Evolutionary conservation across 2,797 vertebrate species (phyloP).

Genomic region (Alosa sapidissima): DNA sequence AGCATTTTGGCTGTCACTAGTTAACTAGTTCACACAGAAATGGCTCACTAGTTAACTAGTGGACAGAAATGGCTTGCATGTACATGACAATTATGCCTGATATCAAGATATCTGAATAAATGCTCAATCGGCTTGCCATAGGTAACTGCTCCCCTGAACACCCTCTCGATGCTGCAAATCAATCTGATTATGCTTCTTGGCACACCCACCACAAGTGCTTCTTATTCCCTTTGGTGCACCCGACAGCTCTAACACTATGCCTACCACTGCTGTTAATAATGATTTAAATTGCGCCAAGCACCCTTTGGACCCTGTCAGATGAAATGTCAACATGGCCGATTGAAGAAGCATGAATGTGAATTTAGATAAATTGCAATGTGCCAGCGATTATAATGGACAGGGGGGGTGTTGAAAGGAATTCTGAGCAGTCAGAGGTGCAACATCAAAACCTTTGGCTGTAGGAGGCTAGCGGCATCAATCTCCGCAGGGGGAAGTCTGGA

Average conservation of each 20-base stretch:
- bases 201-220: not conserved
- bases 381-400: not conserved
- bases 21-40: too few relatives aligned
- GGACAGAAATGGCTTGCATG: too few relatives aligned
- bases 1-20: too few relatives aligned
- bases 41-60: too few relatives aligned
- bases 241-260: not conserved
- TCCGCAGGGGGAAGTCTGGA: too few relatives aligned
- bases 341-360: not conserved
- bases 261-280: not conserved
- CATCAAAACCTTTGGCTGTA: too few relatives aligned
- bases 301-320: not conserved
- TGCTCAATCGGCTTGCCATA: not conserved
- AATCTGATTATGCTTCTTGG: not conserved
- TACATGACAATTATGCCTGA: too few relatives aligned
- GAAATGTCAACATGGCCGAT: not conserved
- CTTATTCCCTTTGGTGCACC: not conserved
- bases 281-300: not conserved
- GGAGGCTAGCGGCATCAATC: too few relatives aligned
- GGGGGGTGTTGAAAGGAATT: not conserved
- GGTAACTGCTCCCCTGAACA: not conserved
- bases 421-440: too few relatives aligned
- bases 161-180: not conserved
- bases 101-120: too few relatives aligned
- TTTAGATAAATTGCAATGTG: not conserved